phyloP scores from a whole-genome alignment of 2,797 vertebrate genomes.

The Clarias fuscus region DNA sequence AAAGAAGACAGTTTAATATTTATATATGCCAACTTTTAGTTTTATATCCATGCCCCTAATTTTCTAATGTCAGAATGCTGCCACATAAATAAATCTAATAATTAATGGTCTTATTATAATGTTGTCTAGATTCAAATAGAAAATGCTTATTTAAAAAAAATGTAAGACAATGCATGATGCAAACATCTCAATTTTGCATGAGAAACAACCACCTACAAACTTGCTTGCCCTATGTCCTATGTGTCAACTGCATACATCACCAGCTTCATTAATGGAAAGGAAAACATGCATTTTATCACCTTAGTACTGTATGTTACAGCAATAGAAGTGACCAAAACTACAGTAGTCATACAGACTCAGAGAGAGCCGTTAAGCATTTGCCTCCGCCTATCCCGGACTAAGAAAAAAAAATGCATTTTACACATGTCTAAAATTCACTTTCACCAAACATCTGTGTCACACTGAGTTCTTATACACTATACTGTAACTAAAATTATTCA shows the following conservation, averaged over 20 bases:
- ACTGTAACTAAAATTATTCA: conserved; percentile 38
- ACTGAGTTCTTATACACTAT: conserved; percentile 29
- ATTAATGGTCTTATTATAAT: neutral
- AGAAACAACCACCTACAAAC: neutral
- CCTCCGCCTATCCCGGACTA: neutral
- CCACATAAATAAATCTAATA: neutral
- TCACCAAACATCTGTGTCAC: conserved; percentile 15
- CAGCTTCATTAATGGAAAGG: neutral
- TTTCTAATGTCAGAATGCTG: neutral
- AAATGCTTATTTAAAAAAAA: neutral
- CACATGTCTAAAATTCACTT: conserved; percentile 7
- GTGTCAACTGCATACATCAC: neutral
- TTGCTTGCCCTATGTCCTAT: neutral
- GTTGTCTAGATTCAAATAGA: neutral
- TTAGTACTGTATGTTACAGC: neutral
- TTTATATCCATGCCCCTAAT: neutral
- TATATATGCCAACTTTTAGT: neutral
- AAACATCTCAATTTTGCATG: neutral
- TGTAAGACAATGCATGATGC: neutral
- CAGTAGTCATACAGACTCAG: neutral
- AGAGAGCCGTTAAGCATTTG: neutral
- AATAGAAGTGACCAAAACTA: neutral
- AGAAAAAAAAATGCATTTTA: neutral
- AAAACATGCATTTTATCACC: neutral
- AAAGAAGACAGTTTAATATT: conserved; percentile 1